phyloP scores from a whole-genome alignment of 2,797 vertebrate species.

The Mallotus villosus region DNA sequence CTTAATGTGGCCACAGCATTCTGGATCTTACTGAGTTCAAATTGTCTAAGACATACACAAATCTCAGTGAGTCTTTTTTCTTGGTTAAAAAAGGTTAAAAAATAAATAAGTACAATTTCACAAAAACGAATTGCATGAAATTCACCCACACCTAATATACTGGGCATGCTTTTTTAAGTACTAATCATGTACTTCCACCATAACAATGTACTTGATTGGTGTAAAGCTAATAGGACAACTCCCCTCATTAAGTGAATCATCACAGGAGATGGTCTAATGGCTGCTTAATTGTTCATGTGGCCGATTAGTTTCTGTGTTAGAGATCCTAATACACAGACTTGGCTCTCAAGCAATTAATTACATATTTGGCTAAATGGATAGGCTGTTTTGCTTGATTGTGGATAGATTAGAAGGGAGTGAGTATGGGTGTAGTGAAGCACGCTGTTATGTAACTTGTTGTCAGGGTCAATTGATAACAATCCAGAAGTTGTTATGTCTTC shows the following conservation, averaged over 20 bases:
- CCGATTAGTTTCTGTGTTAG: slow-evolving; percentile 68
- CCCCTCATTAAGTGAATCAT: slow-evolving; percentile 66
- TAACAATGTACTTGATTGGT: slow-evolving; percentile 36
- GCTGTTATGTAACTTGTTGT: background rate
- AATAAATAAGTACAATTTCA: too few relatives aligned
- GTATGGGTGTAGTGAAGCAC: background rate
- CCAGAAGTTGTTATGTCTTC: background rate
- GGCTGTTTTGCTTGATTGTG: slow-evolving; percentile 56
- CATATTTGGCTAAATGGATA: slow-evolving; percentile 68
- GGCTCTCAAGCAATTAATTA: slow-evolving; percentile 67
- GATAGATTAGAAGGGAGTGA: slow-evolving; percentile 51
- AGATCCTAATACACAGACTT: slow-evolving; percentile 63
- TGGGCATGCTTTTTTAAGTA: slow-evolving; percentile 37
- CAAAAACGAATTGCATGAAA: too few relatives aligned
- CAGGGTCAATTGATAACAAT: background rate
- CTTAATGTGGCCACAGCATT: slow-evolving; percentile 47
- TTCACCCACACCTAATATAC: slow-evolving; percentile 6
- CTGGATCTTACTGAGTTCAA: too few relatives aligned
- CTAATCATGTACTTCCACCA: slow-evolving; percentile 58
- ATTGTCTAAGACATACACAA: too few relatives aligned
- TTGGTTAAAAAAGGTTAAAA: too few relatives aligned
- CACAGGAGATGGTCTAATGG: slow-evolving; percentile 69
- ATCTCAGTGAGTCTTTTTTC: too few relatives aligned
- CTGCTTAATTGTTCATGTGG: slow-evolving; percentile 73
- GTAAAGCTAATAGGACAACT: slow-evolving; percentile 21